Evolutionary conservation across 2,113 vertebrate species (phyloP).

Genomic region (Edolisoma coerulescens): DNA sequence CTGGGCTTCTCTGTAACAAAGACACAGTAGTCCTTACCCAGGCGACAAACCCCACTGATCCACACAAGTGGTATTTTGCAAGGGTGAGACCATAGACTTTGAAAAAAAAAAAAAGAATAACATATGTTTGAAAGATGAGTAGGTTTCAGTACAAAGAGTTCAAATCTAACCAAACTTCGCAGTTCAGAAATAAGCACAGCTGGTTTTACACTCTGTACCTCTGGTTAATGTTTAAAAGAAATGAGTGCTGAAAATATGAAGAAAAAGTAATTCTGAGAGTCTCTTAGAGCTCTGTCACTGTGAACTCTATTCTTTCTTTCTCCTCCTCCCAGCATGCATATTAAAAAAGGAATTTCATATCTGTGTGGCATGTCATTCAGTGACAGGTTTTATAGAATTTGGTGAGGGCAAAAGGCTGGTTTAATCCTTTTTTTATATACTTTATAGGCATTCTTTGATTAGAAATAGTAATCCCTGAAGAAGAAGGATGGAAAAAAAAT

Average conservation of each 20-base stretch:
- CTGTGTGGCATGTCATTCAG: not conserved
- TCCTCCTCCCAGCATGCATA: not conserved
- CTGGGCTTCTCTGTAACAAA: not conserved
- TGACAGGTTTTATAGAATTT: not conserved
- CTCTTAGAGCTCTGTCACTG: not conserved
- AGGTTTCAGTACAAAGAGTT: not conserved
- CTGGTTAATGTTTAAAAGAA: constrained; percentile 31
- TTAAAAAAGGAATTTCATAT: constrained; percentile 3
- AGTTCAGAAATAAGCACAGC: constrained; percentile 10
- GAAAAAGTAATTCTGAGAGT: not conserved
- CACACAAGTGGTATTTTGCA: not conserved
- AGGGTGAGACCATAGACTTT: not conserved
- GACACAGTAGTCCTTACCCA: not conserved
- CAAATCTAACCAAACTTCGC: not conserved
- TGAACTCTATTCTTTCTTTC: not conserved
- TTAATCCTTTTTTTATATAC: not conserved
- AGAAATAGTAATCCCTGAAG: not conserved
- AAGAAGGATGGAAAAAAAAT: not conserved
- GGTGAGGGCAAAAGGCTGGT: not conserved
- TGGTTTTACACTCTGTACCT: not conserved
- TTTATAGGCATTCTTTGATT: not conserved
- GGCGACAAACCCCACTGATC: not conserved
- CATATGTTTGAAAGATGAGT: constrained; percentile 33
- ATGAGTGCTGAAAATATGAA: not conserved
- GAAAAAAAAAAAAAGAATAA: not conserved